Evolutionary conservation across 2,113 vertebrate genomes (phyloP).

Genomic region (Cromileptes altivelis): DNA sequence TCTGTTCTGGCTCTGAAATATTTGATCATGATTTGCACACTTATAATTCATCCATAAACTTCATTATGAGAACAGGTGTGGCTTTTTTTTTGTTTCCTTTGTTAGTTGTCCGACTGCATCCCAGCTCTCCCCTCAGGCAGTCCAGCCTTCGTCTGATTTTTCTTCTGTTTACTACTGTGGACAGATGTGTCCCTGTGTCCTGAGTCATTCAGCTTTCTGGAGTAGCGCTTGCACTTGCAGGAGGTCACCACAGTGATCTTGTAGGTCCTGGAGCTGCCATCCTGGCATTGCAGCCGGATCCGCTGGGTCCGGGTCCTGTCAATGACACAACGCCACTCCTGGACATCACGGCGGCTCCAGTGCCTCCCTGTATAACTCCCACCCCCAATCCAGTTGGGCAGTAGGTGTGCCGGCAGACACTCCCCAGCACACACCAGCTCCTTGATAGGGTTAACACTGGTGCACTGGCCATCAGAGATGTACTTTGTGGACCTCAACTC

Average conservation of each 20-base stretch:
- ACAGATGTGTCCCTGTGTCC: slow-evolving; percentile 84
- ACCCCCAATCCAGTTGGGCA: slow-evolving; percentile 96
- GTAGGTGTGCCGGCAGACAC: slow-evolving; percentile 92
- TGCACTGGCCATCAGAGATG: slow-evolving; percentile 97
- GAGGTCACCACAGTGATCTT: slow-evolving; percentile 94
- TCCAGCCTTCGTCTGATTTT: slow-evolving; percentile 83
- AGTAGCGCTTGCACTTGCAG: slow-evolving; percentile 95
- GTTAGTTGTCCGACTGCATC: slow-evolving; percentile 56
- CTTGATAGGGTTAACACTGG: slow-evolving; percentile 93
- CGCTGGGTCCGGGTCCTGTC: slow-evolving; percentile 93
- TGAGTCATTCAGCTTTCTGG: slow-evolving; percentile 93
- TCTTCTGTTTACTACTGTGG: slow-evolving; percentile 84
- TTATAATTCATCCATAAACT: background rate
- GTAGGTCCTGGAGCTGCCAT: slow-evolving; percentile 94
- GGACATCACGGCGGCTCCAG: slow-evolving; percentile 90
- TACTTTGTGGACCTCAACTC: slow-evolving; percentile 96
- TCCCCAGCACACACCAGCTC: slow-evolving; percentile 97
- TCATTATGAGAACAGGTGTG: background rate
- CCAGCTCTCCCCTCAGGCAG: slow-evolving; percentile 80
- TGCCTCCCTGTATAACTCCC: slow-evolving; percentile 89
- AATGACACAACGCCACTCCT: slow-evolving; percentile 96
- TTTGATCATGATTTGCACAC: background rate
- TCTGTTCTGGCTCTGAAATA: background rate
- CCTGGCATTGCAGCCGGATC: slow-evolving; percentile 93
- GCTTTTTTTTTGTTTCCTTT: background rate